phyloP scores from a whole-genome alignment of 2,888 invertebrate species.

The Andrena fulva region DNA sequence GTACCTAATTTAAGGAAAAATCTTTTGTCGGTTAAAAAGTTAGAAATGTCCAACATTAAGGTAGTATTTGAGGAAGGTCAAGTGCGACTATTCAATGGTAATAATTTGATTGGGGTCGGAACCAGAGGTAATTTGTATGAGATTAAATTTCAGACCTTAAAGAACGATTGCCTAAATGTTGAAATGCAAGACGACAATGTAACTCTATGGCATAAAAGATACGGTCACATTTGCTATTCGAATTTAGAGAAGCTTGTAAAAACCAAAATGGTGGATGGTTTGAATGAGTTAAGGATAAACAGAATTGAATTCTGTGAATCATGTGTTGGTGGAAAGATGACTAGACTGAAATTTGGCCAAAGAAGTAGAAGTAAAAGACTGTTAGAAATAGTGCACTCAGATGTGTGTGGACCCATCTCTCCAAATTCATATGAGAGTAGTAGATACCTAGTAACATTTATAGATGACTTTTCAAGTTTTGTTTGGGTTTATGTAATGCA shows the following conservation, averaged over 20 bases:
- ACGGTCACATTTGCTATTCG: constrained; percentile 21
- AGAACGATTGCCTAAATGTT: constrained; percentile 11
- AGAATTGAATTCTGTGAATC: constrained; percentile 13
- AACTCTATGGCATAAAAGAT: constrained; percentile 23
- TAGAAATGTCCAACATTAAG: too few relatives aligned
- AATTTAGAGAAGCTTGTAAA: not conserved
- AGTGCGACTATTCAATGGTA: too few relatives aligned
- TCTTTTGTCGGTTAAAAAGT: too few relatives aligned
- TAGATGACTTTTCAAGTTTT: constrained; percentile 17
- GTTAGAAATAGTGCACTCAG: constrained; percentile 23
- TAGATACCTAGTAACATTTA: constrained; percentile 17
- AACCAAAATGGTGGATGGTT: constrained; percentile 8
- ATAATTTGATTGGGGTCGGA: too few relatives aligned
- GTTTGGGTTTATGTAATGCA: not conserved
- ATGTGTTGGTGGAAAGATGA: constrained; percentile 22
- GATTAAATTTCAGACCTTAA: not conserved
- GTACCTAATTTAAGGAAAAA: too few relatives aligned
- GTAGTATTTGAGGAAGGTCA: too few relatives aligned
- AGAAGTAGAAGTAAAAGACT: constrained; percentile 19
- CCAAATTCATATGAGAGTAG: not conserved
- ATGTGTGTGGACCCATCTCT: constrained; percentile 25
- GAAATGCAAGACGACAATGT: not conserved
- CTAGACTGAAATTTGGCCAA: constrained; percentile 5
- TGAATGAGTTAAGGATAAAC: not conserved
- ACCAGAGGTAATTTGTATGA: constrained; percentile 9